A percentile compares a stretch with the other conserved stretches of the same genome.
These are phyloP conservation scores for Noctua janthe DNA, from an alignment of 2,888 invertebrate genomes.

Conservation along the genomic window DNA sequence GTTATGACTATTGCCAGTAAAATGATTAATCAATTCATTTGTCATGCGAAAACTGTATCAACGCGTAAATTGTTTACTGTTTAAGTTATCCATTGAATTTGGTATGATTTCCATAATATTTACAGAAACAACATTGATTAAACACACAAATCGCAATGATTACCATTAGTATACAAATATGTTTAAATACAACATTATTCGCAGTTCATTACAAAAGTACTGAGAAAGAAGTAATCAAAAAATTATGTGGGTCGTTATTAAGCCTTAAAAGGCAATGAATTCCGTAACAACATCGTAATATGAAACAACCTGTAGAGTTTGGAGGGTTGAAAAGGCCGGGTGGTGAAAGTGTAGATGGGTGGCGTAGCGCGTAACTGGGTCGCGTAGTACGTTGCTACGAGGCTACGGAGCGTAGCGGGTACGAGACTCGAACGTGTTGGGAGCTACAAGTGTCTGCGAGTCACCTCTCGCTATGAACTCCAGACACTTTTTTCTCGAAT, in stretches of 20 bases:
- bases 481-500: constrained; percentile 30
- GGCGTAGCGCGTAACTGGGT: constrained; percentile 46
- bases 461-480: constrained; percentile 14
- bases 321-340: constrained; percentile 33
- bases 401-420: constrained; percentile 42
- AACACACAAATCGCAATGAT: background rate
- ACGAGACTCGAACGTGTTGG: constrained; percentile 36
- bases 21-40: background rate
- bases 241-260: constrained; percentile 50
- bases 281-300: constrained; percentile 58
- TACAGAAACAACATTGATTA: background rate
- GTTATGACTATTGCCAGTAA: background rate
- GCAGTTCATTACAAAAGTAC: constrained; percentile 17
- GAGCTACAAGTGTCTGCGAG: constrained; percentile 63
- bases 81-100: background rate
- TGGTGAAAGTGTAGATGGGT: constrained; percentile 37
- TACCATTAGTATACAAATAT: background rate
- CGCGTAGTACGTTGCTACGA: constrained; percentile 35
- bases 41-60: background rate
- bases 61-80: background rate
- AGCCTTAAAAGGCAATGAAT: constrained; percentile 61
- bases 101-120: background rate
- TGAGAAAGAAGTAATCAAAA: constrained; percentile 46
- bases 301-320: constrained; percentile 56
- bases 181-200: background rate